Evolutionary conservation across 2,888 invertebrate genomes (phyloP).

Genomic region (Entomobrya proxima): DNA sequence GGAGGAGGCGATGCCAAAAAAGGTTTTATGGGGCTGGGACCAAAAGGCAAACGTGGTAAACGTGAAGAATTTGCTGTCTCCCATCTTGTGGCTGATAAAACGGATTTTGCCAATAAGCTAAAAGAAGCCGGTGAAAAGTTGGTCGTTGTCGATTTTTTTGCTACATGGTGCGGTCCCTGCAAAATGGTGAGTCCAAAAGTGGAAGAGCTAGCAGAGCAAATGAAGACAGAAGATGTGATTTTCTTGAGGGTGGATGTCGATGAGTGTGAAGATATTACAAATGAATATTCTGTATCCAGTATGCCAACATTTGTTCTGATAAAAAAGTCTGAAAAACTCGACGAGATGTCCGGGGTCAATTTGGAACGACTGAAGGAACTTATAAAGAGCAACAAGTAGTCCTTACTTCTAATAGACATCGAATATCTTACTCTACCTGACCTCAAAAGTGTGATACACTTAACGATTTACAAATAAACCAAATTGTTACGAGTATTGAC

Average conservation of each 20-base stretch:
- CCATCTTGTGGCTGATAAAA: neutral
- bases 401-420: neutral
- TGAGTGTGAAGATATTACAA: constrained; percentile 90
- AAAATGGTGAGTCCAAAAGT: constrained; percentile 91
- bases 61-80: neutral
- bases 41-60: no score
- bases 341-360: constrained; percentile 88
- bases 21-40: no score
- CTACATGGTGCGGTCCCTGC: constrained; percentile 98
- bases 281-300: constrained; percentile 90
- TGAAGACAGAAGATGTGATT: constrained; percentile 87
- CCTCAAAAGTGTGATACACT: no score
- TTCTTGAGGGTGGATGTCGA: constrained; percentile 98
- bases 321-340: constrained; percentile 81
- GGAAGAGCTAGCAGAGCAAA: constrained; percentile 85
- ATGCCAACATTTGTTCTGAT: constrained; percentile 99
- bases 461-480: no score
- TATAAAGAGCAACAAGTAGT: constrained; percentile 69
- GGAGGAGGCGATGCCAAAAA: neutral
- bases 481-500: no score
- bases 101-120: constrained; percentile 78
- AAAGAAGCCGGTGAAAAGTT: constrained; percentile 90
- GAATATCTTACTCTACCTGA: neutral
- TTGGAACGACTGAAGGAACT: constrained; percentile 82
- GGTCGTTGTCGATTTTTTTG: constrained; percentile 96